These are phyloP conservation scores for Dissostichus mawsoni DNA, from an alignment of 2,113 vertebrate genomes.

Conservation along the genomic window DNA sequence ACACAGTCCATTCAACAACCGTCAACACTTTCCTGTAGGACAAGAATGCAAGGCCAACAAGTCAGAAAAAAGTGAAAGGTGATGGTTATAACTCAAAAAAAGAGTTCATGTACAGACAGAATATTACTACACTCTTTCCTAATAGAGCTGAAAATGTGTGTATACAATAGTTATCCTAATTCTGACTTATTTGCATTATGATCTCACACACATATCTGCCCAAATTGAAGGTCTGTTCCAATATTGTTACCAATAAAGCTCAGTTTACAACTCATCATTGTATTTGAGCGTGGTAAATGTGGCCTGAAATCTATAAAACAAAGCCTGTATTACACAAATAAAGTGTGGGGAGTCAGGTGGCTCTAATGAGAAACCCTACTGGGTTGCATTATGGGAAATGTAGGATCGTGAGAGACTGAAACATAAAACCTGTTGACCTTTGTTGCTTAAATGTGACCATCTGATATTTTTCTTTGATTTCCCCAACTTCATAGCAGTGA, in stretches of 20 bases:
- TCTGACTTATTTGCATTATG: background rate
- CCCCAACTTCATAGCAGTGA: background rate
- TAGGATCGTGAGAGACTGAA: background rate
- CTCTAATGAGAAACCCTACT: background rate
- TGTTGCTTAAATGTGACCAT: too few relatives aligned
- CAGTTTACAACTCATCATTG: background rate
- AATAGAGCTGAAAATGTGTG: background rate
- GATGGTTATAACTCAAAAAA: background rate
- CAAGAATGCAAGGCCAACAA: background rate
- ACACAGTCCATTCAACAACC: constrained; percentile 6
- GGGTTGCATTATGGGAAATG: constrained; percentile 9
- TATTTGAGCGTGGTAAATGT: background rate
- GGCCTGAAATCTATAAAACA: background rate
- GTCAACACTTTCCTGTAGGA: constrained; percentile 1
- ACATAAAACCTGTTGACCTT: too few relatives aligned
- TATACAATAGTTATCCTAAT: background rate
- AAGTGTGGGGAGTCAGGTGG: background rate
- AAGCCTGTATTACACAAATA: background rate
- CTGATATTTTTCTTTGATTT: background rate
- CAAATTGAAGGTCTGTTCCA: background rate
- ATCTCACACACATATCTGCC: background rate
- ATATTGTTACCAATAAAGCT: background rate
- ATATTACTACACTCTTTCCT: background rate
- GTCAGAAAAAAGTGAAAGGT: background rate
- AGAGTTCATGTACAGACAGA: background rate